Percentiles rank a stretch among this genome's conserved stretches.
These are phyloP conservation scores for Zaprionus obscuricornis DNA, from an alignment of 2,888 invertebrate species.

Conservation along the genomic window DNA sequence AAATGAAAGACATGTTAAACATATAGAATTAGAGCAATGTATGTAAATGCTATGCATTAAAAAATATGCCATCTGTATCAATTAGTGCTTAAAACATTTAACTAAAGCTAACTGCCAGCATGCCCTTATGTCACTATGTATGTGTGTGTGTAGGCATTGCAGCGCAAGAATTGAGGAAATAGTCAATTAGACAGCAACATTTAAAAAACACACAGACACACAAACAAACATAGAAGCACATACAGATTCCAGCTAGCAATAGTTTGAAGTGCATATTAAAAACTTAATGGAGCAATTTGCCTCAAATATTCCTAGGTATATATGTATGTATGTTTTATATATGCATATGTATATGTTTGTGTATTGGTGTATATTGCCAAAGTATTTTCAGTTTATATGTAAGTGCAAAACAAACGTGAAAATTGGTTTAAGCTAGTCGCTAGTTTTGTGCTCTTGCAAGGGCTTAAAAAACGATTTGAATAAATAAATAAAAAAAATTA, in stretches of 20 bases:
- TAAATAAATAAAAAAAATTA: neutral
- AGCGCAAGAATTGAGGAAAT: slow-evolving; percentile 47
- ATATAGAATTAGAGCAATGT: too few species aligned
- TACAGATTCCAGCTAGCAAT: too few species aligned
- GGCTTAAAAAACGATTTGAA: too few species aligned
- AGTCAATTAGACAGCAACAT: slow-evolving; percentile 46
- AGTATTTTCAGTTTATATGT: slow-evolving; percentile 7
- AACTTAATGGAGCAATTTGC: slow-evolving; percentile 41
- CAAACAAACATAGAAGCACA: neutral
- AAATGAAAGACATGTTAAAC: too few species aligned
- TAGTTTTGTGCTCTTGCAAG: slow-evolving; percentile 7
- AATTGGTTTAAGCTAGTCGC: neutral
- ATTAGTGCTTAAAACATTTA: slow-evolving; percentile 3
- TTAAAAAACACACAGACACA: slow-evolving; percentile 1
- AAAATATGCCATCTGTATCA: too few species aligned
- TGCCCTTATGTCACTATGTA: too few species aligned
- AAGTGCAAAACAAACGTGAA: neutral
- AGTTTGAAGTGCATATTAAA: slow-evolving; percentile 35
- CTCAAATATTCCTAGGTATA: slow-evolving; percentile 2
- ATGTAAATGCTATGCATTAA: too few species aligned
- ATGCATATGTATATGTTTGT: slow-evolving; percentile 1
- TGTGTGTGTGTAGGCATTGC: too few species aligned
- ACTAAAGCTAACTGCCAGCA: neutral
- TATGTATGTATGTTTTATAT: neutral
- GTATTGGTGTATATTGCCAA: too few species aligned